Base-by-base conservation (phyloP, 2,888 invertebrate genomes). In the Mesodorylaimus sp. region DNA sequence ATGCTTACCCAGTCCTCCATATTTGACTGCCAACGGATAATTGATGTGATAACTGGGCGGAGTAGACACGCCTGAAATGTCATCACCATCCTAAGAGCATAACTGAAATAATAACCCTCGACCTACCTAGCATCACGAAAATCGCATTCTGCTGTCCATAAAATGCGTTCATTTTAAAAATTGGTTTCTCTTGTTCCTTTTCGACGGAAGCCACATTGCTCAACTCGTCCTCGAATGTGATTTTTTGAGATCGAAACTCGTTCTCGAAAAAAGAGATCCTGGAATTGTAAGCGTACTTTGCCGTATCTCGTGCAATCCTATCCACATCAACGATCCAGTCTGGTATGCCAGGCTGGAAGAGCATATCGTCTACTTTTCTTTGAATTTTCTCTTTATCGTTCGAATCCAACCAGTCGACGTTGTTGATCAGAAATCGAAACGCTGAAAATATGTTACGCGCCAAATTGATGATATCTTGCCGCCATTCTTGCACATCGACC, bases 21-120 rank as follows among this genome's bases (percentile, higher is more conserved):
- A 43, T 26, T 43, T 43, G 26, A 43, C 44, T n/a, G 44, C 44
- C 27, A 43, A 26, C 19, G 44, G 44, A 26, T 43, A 43, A 10
- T 25, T 10, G 19, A 26, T 7, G 5, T 25, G 27, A 43, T 43
- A 43, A 10, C 24, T 13, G 7, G 44, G 44, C 27, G 44, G 44
- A 25, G 27, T 26, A 26, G 27, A 7, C 13, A 43, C 27, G 25
- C 44, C 44, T n/a, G n/a, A n/a, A n/a, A n/a, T n/a, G n/a, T n/a
- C 44, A 43, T 26, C 27, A 43, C 10, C 19, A 43, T 10, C 10
- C 21, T 25, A 43, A 43, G 13, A 10, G 13, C 7, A 25, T 26
- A 26, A 3, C 27, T 25, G 26, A 25, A 43, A 26, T 43, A 43
- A 43, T 43, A 43, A 43, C 26, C 44, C 10, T 43, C 5, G 25